Percentiles rank a stretch among this genome's conserved stretches.
These are phyloP conservation scores for Homarus gammarus DNA, from an alignment of 2,888 invertebrate species.

Conservation along the genomic window DNA sequence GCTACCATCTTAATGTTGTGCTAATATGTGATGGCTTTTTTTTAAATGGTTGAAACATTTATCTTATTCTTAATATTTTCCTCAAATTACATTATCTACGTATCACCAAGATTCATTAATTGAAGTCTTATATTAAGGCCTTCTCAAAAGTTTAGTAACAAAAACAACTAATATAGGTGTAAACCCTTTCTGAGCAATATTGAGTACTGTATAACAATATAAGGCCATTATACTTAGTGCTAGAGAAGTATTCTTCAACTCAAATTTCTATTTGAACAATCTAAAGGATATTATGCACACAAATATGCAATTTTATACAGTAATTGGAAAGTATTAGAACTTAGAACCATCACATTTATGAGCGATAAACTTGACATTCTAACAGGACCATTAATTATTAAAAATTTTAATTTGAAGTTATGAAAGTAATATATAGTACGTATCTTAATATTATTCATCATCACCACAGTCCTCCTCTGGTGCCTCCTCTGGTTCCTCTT, in stretches of 20 bases:
- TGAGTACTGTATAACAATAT: background rate
- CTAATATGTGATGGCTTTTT: too few relatives aligned
- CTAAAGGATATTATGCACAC: too few relatives aligned
- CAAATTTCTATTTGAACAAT: background rate
- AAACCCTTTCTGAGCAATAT: background rate
- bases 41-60: too few relatives aligned
- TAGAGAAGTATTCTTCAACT: background rate
- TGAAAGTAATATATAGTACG: too few relatives aligned
- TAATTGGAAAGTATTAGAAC: background rate
- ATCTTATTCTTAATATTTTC: too few relatives aligned
- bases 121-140: background rate
- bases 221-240: background rate
- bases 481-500: background rate
- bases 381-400: background rate
- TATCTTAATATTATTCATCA: background rate
- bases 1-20: too few relatives aligned
- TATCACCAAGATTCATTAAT: too few relatives aligned
- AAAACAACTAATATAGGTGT: background rate
- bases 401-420: background rate
- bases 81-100: too few relatives aligned
- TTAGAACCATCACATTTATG: background rate
- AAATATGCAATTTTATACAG: background rate
- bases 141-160: background rate
- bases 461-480: background rate
- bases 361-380: background rate